Evolutionary conservation across 2,113 vertebrate species (phyloP), one percentile per base, ranked within the genome.

Genomic region (Symphodus melops): DNA sequence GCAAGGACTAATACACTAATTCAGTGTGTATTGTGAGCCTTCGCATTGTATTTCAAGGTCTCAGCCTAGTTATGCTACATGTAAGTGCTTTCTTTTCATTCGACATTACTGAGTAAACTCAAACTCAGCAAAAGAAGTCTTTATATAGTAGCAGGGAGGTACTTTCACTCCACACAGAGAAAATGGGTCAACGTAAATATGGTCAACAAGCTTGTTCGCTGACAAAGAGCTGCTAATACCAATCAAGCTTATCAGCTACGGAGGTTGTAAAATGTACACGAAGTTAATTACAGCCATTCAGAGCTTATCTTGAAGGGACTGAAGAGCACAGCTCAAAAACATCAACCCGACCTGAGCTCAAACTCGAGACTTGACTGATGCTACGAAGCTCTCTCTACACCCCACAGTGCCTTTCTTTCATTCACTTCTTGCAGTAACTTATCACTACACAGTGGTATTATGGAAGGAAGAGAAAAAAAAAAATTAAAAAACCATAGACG

Each of bases 1-100:
- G 41, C 62, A 71, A 60, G 39, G 36, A 53, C 49, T 67, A 39
- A 57, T 46, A 9, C n/a, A 25, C 13, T 33, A 37, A 53, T 39
- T 48, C 61, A 28, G 20, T 46, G 25, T 25, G 5, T 12, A 23
- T 17, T 21, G 25, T 55, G 9, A 52, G 21, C 39, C 9, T n/a
- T 53, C 13, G 44, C 13, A 48, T 19, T 48, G 17, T 17, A 41
- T 17, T 48, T 44, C 14, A 17, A 13, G 7, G 44, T 49, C 42
- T 49, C 2, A 3, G 60, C 41, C 36, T 46, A 13, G 16, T 14
- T 17, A 46, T 10, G 44, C 44, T 16, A 5, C 42, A 8, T 16
- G 14, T 17, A 48, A 48, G 11, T 41, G 46, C 39, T 36, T 20
- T 36, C 20, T 17, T 14, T 19, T 39, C 46, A 5, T 48, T 37